A percentile compares a stretch with the other conserved stretches of the same genome.
Conservation (phyloP, 2,888 invertebrate species). For the Leptopilina syphax region DNA sequence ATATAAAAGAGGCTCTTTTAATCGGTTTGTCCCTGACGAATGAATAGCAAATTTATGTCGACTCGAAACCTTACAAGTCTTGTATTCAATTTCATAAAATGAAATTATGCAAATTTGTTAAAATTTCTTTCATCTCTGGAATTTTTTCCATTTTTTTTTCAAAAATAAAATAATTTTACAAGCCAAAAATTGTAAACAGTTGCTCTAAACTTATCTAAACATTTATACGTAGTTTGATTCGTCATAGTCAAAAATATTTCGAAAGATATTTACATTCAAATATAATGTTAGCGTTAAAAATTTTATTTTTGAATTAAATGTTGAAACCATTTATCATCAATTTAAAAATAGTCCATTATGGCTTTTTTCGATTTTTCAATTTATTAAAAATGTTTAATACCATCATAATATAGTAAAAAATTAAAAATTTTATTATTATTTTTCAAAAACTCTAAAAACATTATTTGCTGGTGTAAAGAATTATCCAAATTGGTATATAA, state of each 20-base stretch:
- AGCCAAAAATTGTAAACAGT: neutral
- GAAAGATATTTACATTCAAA: conserved; percentile 4
- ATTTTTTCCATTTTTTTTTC: neutral
- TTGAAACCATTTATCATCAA: conserved; percentile 7
- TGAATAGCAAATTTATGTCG: neutral
- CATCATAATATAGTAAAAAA: neutral
- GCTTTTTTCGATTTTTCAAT: neutral
- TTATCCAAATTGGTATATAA: conserved; percentile 67
- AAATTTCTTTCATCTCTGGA: no score
- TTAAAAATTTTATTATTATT: neutral
- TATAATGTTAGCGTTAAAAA: neutral
- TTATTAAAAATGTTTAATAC: neutral
- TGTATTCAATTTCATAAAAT: neutral
- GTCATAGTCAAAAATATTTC: conserved; percentile 17
- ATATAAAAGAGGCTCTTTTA: neutral
- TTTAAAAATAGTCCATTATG: neutral
- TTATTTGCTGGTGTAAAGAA: neutral
- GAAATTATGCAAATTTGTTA: neutral
- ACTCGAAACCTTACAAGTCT: neutral
- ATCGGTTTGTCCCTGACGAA: conserved; percentile 9
- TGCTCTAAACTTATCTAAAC: conserved; percentile 10
- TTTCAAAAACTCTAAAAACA: neutral
- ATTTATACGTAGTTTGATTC: conserved; percentile 15
- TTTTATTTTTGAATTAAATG: conserved; percentile 7
- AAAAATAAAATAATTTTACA: neutral